Evolutionary conservation across 2,797 vertebrate genomes (phyloP).

Genomic region (Sylvilagus floridanus): DNA sequence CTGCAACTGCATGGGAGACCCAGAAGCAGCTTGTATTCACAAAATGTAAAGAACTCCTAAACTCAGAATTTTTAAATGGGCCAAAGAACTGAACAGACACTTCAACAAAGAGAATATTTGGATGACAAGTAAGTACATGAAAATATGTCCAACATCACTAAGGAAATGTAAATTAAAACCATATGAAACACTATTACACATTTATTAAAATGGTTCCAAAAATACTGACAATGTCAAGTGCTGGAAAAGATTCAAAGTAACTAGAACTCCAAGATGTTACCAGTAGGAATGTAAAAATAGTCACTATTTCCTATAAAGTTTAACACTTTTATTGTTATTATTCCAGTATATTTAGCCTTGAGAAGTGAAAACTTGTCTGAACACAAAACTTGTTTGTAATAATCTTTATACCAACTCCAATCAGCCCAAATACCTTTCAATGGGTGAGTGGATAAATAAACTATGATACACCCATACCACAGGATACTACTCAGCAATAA

Average conservation of each 20-base stretch:
- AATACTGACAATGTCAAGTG: not conserved
- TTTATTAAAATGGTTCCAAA: not conserved
- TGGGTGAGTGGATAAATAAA: not conserved
- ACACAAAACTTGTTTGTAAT: not conserved
- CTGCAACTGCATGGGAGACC: too few relatives aligned
- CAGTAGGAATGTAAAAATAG: not conserved
- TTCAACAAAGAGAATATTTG: not conserved
- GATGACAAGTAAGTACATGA: slow-evolving; percentile 7
- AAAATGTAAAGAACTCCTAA: not conserved
- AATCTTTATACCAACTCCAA: not conserved
- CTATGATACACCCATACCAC: not conserved
- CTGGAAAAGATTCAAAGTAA: not conserved
- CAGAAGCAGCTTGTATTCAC: not conserved
- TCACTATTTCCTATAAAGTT: not conserved
- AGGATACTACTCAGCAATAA: not conserved
- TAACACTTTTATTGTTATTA: not conserved
- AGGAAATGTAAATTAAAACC: not conserved
- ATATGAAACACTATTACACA: not conserved
- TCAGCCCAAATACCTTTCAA: not conserved
- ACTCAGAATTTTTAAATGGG: not conserved
- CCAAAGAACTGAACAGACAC: not conserved
- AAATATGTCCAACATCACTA: slow-evolving; percentile 11
- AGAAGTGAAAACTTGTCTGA: not conserved
- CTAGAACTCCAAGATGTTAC: not conserved
- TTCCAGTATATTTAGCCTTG: not conserved